A percentile compares a stretch with the other conserved stretches of the same genome.
These are phyloP conservation scores for Ruditapes philippinarum DNA, from an alignment of 1,140 invertebrate species.

Conservation along the genomic window DNA sequence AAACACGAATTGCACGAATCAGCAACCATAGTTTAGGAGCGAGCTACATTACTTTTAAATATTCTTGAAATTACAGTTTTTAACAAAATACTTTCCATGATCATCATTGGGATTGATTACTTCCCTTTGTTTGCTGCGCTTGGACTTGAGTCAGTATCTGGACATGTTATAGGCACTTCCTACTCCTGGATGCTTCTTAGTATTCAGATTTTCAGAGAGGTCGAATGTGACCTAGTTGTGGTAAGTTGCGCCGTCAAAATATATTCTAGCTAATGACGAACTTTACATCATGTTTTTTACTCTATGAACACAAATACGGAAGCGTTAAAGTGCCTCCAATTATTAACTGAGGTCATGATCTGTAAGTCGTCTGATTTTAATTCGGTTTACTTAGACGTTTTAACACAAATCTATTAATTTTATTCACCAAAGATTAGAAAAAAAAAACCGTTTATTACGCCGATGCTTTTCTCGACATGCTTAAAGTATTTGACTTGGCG, in stretches of 20 bases:
- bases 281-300: neutral
- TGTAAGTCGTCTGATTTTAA: neutral
- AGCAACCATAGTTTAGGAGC: too few species aligned
- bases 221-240: constrained; percentile 23
- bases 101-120: constrained; percentile 43
- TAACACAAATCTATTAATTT: too few species aligned
- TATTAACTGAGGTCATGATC: neutral
- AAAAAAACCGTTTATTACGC: too few species aligned
- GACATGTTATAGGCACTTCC: constrained; percentile 24
- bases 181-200: constrained; percentile 32
- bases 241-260: too few species aligned
- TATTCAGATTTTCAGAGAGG: neutral
- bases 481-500: too few species aligned
- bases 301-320: neutral
- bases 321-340: neutral
- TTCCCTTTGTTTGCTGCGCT: constrained; percentile 60
- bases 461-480: too few species aligned
- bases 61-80: constrained; percentile 50
- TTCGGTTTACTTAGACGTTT: neutral
- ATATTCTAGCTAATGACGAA: neutral
- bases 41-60: too few species aligned
- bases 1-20: too few species aligned
- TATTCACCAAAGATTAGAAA: too few species aligned
- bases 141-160: constrained; percentile 21
- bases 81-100: neutral